Base-by-base conservation (phyloP, 2,797 vertebrate genomes). In the Dallia pectoralis region DNA sequence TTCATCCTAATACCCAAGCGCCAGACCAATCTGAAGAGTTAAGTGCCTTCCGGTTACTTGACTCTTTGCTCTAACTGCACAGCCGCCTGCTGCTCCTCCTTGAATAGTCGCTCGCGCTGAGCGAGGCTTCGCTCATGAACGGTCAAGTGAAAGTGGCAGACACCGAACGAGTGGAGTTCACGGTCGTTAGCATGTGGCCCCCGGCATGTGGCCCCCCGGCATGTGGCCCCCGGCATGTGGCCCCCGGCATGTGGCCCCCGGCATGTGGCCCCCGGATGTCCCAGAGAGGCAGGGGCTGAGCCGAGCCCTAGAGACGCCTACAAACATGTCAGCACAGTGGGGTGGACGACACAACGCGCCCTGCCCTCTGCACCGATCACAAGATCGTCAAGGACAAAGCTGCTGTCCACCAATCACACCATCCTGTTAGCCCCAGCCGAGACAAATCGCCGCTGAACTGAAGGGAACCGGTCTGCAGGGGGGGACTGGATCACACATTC, bases 351-450 rank as follows among this genome's bases (percentile, higher is more conserved):
- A 68, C 82, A 81, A 90, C 90, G 91, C 92, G 90, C 90, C 92
- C 92, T 93, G 92, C 92, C 90, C 92, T 93, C 87, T 87, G 75
- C 81, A 79, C 89, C 82, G 84, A 90, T 87, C 85, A 89, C 91
- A 87, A 87, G 91, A 91, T 90, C 88, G 86, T 86, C 90, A 88
- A 91, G 93, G 91, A 87, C 90, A 85, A 87, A 88, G 85, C 87
- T 79, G 89, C 85, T 88, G 87, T 87, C 76, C 40, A 2, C 84
- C 84, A 86, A 76, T 73, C 75, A 87, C 81, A 83, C 82, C 82
- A 81, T 85, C 84, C 84, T 85, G 83, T 82, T 81, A 85, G 85
- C 76, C 74, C 81, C 74, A 65, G 76, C 78, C 32, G 22, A 80
- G 70, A 82, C 70, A 84, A 81, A 77, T 72, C 61, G 51, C 73